These are phyloP conservation scores for Crotalus viridis DNA, from an alignment of 2,113 vertebrate genomes.

Conservation along the genomic window DNA sequence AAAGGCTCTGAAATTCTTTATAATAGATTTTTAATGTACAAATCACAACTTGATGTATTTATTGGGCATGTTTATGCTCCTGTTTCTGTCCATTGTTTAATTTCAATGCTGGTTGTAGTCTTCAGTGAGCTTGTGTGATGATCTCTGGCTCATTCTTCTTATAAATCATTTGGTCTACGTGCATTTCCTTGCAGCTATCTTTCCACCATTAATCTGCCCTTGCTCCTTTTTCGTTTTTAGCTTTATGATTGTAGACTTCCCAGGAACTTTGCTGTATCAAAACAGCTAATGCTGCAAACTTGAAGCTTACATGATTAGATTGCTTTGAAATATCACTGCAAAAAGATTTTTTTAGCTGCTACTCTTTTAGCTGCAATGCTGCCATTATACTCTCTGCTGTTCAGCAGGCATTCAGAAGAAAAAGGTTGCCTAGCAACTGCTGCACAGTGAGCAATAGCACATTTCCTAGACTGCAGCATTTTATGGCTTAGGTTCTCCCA, in stretches of 20 bases:
- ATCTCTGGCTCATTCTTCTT: background rate
- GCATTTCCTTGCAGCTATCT: background rate
- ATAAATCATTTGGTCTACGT: rapidly evolving
- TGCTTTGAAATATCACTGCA: background rate
- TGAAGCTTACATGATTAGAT: constrained; percentile 14
- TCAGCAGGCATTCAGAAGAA: constrained; percentile 45
- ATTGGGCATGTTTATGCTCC: background rate
- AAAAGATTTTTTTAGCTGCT: background rate
- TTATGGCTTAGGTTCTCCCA: constrained; percentile 7
- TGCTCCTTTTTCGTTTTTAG: background rate
- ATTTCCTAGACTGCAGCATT: constrained; percentile 50
- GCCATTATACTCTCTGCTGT: constrained; percentile 43
- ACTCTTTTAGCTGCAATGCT: constrained; percentile 43
- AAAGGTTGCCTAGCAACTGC: constrained; percentile 62
- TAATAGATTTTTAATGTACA: background rate
- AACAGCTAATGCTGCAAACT: rapidly evolving
- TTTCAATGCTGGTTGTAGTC: constrained; percentile 17
- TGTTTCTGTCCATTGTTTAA: constrained; percentile 26
- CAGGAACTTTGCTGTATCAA: rapidly evolving
- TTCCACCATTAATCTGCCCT: background rate
- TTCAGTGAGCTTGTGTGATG: constrained; percentile 11
- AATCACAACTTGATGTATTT: background rate
- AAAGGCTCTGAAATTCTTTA: background rate
- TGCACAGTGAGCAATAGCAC: constrained; percentile 41
- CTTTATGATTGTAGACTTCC: constrained; percentile 31